Percentiles rank a stretch among this genome's conserved stretches.
Conservation (phyloP, 1,140 invertebrate genomes). For the Papilio machaon region DNA sequence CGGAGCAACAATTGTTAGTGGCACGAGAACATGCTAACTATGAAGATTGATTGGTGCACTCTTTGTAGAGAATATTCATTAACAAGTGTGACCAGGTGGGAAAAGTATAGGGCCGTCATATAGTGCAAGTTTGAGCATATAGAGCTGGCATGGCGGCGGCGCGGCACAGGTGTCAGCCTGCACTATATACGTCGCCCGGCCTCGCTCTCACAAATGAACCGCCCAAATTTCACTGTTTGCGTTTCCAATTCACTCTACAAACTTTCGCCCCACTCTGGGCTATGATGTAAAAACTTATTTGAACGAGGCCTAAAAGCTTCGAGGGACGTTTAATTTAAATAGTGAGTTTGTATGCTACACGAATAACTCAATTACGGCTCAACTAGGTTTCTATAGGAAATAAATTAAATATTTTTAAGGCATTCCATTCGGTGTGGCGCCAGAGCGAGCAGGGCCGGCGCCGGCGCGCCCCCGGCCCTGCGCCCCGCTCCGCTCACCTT, state of each 20-base stretch:
- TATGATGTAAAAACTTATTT: slow-evolving; percentile 57
- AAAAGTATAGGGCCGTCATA: slow-evolving; percentile 57
- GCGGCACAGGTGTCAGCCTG: slow-evolving; percentile 73
- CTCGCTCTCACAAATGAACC: slow-evolving; percentile 71
- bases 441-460: slow-evolving; percentile 58
- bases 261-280: slow-evolving; percentile 50
- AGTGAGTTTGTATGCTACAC: slow-evolving; percentile 45
- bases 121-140: slow-evolving; percentile 59
- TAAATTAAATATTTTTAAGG: slow-evolving; percentile 77
- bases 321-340: slow-evolving; percentile 57
- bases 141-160: slow-evolving; percentile 62
- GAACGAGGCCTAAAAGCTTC: slow-evolving; percentile 68
- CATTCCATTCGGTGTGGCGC: slow-evolving; percentile 74
- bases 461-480: slow-evolving; percentile 74
- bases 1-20: not conserved
- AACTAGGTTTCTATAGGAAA: slow-evolving; percentile 71
- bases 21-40: slow-evolving; percentile 3
- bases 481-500: slow-evolving; percentile 57
- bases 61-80: slow-evolving; percentile 24
- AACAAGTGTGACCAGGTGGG: slow-evolving; percentile 60
- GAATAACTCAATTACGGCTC: slow-evolving; percentile 76
- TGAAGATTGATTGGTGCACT: slow-evolving; percentile 10
- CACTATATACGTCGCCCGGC: slow-evolving; percentile 53
- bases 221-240: slow-evolving; percentile 75
- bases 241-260: slow-evolving; percentile 57